Evolutionary conservation across 1,140 invertebrate genomes (phyloP).

Genomic region (Bombus confusus): DNA sequence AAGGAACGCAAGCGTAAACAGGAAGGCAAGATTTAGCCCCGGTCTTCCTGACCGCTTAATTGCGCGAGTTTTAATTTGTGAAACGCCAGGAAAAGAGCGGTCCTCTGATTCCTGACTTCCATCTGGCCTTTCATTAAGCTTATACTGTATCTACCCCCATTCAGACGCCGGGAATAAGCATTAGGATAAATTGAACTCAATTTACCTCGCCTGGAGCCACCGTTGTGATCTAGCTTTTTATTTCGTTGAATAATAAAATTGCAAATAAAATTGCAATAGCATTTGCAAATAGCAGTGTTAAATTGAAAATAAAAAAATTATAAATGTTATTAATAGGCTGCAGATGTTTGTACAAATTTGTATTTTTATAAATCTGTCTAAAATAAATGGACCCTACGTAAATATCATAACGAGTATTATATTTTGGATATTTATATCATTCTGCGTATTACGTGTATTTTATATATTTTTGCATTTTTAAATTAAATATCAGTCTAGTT

Average conservation of each 20-base stretch:
- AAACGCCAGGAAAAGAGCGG: conserved; percentile 64
- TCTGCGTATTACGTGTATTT: neutral
- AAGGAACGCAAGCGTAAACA: conserved; percentile 61
- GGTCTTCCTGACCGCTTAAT: conserved; percentile 68
- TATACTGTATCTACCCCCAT: conserved; percentile 40
- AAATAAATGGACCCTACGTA: neutral
- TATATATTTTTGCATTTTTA: neutral
- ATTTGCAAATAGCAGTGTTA: neutral
- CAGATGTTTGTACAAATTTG: neutral
- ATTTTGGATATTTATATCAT: neutral
- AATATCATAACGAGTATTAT: neutral
- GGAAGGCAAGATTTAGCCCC: conserved; percentile 46
- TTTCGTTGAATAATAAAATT: neutral
- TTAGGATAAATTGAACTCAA: conserved; percentile 50
- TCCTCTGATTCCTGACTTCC: conserved; percentile 44
- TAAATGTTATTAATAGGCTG: too few relatives aligned
- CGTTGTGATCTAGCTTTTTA: neutral
- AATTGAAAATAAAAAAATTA: too few relatives aligned
- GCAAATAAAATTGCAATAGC: too few relatives aligned
- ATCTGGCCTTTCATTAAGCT: conserved; percentile 54
- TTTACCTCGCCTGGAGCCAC: neutral
- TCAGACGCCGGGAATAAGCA: conserved; percentile 42
- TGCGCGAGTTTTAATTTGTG: conserved; percentile 77
- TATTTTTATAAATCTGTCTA: neutral
- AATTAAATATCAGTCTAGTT: neutral